A percentile compares a stretch with the other conserved stretches of the same genome.
phyloP scores from a whole-genome alignment of 1,140 invertebrate genomes.

The Drosophila mayri region DNA sequence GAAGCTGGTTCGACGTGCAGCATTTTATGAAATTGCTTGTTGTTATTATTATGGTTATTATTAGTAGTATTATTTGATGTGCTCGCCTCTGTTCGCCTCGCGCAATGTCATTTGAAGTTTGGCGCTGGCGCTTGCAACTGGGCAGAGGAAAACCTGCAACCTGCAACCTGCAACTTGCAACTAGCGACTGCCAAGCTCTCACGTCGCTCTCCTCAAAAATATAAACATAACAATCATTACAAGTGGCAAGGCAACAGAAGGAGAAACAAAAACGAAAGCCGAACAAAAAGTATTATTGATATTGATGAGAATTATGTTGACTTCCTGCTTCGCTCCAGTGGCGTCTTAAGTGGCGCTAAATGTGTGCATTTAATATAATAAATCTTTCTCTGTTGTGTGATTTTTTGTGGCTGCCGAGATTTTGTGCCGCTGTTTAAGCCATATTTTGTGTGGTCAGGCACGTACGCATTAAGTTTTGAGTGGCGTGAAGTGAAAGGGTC shows the following conservation, averaged over 20 bases:
- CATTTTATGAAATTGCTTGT: slow-evolving; percentile 80
- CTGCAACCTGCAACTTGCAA: slow-evolving; percentile 20
- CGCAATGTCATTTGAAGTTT: slow-evolving; percentile 71
- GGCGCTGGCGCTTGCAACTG: slow-evolving; percentile 45
- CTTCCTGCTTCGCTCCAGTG: slow-evolving; percentile 71
- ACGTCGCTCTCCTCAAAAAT: slow-evolving; percentile 70
- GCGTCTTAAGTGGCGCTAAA: slow-evolving; percentile 81
- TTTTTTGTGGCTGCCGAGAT: slow-evolving; percentile 24
- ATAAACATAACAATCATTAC: slow-evolving; percentile 81
- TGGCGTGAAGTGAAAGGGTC: slow-evolving; percentile 77
- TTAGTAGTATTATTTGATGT: slow-evolving; percentile 71
- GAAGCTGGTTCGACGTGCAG: slow-evolving; percentile 61
- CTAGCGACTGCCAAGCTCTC: slow-evolving; percentile 46
- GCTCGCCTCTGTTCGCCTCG: slow-evolving; percentile 35
- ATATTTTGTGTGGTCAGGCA: slow-evolving; percentile 68
- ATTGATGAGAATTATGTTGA: slow-evolving; percentile 81
- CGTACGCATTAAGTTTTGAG: slow-evolving; percentile 68
- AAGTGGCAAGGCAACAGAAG: slow-evolving; percentile 31
- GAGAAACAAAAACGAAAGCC: slow-evolving; percentile 65
- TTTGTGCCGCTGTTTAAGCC: slow-evolving; percentile 53
- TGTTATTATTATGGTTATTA: slow-evolving; percentile 83
- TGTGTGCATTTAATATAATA: slow-evolving; percentile 81
- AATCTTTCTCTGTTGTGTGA: slow-evolving; percentile 61
- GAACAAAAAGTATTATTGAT: slow-evolving; percentile 75
- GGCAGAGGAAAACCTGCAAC: slow-evolving; percentile 1